Evolutionary conservation across 2,888 invertebrate species (phyloP).

Genomic region (Eugnorisma glareosa): DNA sequence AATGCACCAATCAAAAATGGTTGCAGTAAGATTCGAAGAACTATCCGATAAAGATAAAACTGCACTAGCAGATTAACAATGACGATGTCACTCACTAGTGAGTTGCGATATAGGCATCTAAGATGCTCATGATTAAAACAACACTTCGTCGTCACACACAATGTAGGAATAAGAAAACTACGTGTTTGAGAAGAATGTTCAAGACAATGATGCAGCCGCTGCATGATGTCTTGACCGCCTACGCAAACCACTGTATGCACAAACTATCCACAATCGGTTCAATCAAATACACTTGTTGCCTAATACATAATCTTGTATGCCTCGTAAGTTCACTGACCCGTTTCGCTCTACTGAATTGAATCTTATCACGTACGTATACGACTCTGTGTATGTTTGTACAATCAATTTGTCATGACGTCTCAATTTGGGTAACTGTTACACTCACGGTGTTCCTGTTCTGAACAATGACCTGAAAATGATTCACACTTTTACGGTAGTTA

Average conservation of each 20-base stretch:
- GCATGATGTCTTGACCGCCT: background rate
- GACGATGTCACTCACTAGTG: conserved; percentile 4
- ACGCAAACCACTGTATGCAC: conserved; percentile 25
- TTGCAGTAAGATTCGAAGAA: background rate
- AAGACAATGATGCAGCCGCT: conserved; percentile 3
- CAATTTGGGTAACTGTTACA: conserved; percentile 88
- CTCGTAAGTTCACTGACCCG: conserved; percentile 77
- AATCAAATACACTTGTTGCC: conserved; percentile 62
- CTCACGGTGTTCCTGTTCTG: conserved; percentile 75
- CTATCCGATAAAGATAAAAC: background rate
- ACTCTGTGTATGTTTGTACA: conserved; percentile 79
- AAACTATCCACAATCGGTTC: conserved; percentile 49
- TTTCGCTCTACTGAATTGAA: conserved; percentile 79
- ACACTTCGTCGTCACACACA: background rate
- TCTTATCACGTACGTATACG: conserved; percentile 81
- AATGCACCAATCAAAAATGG: background rate
- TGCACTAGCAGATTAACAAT: background rate
- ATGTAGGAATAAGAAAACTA: background rate
- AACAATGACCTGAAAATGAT: conserved; percentile 87
- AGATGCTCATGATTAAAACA: conserved; percentile 12
- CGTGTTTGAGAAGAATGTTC: background rate
- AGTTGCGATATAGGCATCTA: conserved; percentile 2
- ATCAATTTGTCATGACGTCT: conserved; percentile 84
- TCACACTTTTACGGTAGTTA: conserved; percentile 83
- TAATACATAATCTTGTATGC: conserved; percentile 62